These are phyloP conservation scores for Suillia variegata DNA, from an alignment of 2,888 invertebrate species.

Conservation along the genomic window DNA sequence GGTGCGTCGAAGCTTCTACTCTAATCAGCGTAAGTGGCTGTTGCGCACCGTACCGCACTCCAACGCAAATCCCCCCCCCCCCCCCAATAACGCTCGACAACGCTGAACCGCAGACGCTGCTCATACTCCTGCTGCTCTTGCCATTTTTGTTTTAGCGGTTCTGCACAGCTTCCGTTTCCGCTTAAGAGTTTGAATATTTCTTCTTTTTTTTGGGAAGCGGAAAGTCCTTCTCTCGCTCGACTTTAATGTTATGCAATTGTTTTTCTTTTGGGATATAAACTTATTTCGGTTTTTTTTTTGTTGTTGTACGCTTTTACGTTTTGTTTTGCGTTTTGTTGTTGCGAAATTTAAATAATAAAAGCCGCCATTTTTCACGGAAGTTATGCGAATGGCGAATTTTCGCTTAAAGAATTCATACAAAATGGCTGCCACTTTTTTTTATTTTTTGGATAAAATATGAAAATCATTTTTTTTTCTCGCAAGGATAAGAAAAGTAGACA, in stretches of 20 bases:
- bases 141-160: neutral
- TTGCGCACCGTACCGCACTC: neutral
- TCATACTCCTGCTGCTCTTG: neutral
- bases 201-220: neutral
- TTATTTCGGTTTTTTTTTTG: too few species aligned
- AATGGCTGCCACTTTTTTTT: too few species aligned
- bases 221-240: too few species aligned
- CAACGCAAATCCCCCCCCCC: neutral
- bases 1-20: too few species aligned
- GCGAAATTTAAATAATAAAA: neutral
- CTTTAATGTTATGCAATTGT: too few species aligned
- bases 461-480: too few species aligned
- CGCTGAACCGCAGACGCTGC: neutral
- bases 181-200: neutral
- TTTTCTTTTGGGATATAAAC: neutral
- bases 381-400: neutral
- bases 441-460: too few species aligned
- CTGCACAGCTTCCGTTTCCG: neutral
- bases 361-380: neutral
- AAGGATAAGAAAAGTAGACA: too few species aligned
- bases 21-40: slow-evolving; percentile 1
- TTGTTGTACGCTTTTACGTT: neutral
- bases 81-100: neutral
- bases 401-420: too few species aligned
- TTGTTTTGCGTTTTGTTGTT: too few species aligned